Evolutionary conservation across 1,140 invertebrate genomes (phyloP), one percentile per base, ranked within the genome.

Genomic region (Pseudachorutes palmiensis): DNA sequence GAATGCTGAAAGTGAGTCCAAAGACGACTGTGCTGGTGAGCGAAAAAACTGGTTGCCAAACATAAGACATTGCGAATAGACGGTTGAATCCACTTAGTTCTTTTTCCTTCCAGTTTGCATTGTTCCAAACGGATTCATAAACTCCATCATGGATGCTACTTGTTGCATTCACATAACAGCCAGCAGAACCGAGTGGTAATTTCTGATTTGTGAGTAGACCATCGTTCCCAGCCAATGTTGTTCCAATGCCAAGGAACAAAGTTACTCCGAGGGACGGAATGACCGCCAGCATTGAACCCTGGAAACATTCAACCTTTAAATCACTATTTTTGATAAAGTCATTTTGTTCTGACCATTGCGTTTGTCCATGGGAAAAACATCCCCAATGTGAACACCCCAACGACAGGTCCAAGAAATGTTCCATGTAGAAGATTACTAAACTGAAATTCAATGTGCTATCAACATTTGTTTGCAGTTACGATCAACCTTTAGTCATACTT

Each of bases 291-390:
- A 57, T 9, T 9, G 22, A 30, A 1, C 65, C 61, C 30, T 41
- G 63, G 14, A 31, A 63, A 28, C 1, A 62, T 59, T 29, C 41
- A 64, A 29, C n/a, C 0, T 60, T 57, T 67, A 2, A 29, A 33
- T 1, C 26, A 33, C 86, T 14, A 55, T 55, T 24, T 19, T 14
- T 14, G 14, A 16, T 14, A 14, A 16, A 16, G 5, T 16, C 9
- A 14, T 24, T 55, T 19, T 19, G 9, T 26, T 19, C 24, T 55
- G 3, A 55, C 90, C 76, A 82, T 82, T 1, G 82, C 82, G 74
- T 91, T 92, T 22, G 88, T 84, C 85, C 88, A 91, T 22, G 90
- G 91, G 72, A 90, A 83, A 49, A 88, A 81, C 83, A 94, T 90
- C 64, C 92, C 92, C 19, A 94, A 78, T 0, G 87, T 87, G 76